Evolutionary conservation across 2,113 vertebrate species (phyloP).

Genomic region (Eleginops maclovinus): DNA sequence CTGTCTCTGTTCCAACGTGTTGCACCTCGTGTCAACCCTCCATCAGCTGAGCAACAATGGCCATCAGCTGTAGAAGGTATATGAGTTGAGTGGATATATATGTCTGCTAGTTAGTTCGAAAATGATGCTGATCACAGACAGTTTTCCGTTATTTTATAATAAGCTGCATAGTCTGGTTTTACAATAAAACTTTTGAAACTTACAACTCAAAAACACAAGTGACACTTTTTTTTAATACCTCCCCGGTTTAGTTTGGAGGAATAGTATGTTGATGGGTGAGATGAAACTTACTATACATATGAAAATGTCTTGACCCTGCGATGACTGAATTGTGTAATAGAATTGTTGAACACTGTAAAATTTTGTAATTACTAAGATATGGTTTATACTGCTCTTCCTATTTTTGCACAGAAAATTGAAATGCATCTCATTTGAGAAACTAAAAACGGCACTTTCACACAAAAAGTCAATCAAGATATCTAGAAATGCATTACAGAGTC

Average conservation of each 20-base stretch:
- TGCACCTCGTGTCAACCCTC: conserved; percentile 39
- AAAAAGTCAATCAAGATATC: not conserved
- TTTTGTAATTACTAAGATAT: conserved; percentile 5
- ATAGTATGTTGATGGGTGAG: not conserved
- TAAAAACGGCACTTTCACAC: too few relatives aligned
- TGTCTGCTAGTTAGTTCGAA: conserved; percentile 5
- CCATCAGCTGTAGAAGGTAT: conserved; percentile 18
- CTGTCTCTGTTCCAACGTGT: conserved; percentile 42
- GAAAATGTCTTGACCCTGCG: too few relatives aligned
- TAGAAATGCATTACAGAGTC: not conserved
- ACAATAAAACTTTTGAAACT: not conserved
- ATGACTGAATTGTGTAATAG: too few relatives aligned
- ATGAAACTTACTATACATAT: not conserved
- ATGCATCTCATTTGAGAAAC: not conserved
- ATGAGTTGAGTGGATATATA: not conserved
- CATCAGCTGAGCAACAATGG: conserved; percentile 28
- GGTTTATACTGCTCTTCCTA: not conserved
- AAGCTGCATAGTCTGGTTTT: not conserved
- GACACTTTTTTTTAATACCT: not conserved
- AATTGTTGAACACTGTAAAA: not conserved
- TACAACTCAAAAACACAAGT: not conserved
- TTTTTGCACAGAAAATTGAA: not conserved
- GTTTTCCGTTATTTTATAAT: conserved; percentile 1
- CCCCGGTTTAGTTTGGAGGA: not conserved
- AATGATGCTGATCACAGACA: not conserved